phyloP scores from a whole-genome alignment of 2,888 invertebrate species.

The Copidosoma aretas region DNA sequence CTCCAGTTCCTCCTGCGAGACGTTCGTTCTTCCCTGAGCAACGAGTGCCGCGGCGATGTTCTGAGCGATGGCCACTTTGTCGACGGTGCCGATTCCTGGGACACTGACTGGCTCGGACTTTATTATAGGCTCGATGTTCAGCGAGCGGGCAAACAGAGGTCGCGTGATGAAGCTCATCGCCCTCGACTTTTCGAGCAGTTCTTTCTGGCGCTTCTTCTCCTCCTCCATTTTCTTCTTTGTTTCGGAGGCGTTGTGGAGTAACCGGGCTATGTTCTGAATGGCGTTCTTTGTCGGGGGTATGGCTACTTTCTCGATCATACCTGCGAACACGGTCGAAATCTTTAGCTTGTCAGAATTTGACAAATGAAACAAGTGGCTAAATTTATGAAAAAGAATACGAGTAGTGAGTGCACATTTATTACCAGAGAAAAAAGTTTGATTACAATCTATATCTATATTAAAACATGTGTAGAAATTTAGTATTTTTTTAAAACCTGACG shows the following conservation, averaged over 20 bases:
- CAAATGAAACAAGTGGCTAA: not conserved
- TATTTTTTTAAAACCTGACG: no score
- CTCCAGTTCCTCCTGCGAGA: slow-evolving; percentile 79
- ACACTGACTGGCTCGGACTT: slow-evolving; percentile 68
- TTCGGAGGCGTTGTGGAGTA: slow-evolving; percentile 72
- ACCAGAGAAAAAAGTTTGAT: no score
- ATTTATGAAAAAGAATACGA: slow-evolving; percentile 2
- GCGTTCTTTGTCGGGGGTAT: slow-evolving; percentile 76
- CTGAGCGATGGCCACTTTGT: slow-evolving; percentile 80
- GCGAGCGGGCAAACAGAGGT: slow-evolving; percentile 47
- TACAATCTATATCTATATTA: no score
- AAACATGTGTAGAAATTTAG: no score
- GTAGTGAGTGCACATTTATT: no score
- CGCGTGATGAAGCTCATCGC: slow-evolving; percentile 46
- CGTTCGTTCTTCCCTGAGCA: slow-evolving; percentile 81
- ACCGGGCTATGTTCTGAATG: slow-evolving; percentile 77
- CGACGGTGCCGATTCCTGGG: slow-evolving; percentile 76
- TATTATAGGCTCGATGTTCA: slow-evolving; percentile 46
- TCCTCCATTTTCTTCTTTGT: slow-evolving; percentile 63
- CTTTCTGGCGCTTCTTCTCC: slow-evolving; percentile 53
- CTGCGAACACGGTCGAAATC: slow-evolving; percentile 61
- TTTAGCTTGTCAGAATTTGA: not conserved
- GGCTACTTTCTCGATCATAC: slow-evolving; percentile 70
- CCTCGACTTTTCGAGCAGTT: slow-evolving; percentile 51
- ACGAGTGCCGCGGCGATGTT: slow-evolving; percentile 82